phyloP scores from a whole-genome alignment of 2,113 vertebrate genomes.

The Glaucomys volans region DNA sequence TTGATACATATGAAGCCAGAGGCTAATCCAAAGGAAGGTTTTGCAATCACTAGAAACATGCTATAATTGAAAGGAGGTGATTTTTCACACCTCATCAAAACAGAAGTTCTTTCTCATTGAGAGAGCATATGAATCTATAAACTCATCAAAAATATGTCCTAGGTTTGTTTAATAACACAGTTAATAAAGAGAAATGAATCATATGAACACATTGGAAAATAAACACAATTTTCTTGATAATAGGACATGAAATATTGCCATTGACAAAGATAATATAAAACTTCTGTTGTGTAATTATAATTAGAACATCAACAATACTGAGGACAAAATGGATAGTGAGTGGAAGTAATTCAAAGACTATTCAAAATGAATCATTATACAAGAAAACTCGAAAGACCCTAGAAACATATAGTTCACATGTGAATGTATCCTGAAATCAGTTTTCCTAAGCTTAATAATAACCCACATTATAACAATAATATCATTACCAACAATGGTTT shows the following conservation, averaged over 20 bases:
- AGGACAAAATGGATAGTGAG: neutral
- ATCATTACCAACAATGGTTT: neutral
- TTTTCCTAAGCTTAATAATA: neutral
- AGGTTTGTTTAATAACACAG: neutral
- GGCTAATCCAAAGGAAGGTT: neutral
- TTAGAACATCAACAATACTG: neutral
- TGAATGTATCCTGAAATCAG: neutral
- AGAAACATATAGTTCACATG: neutral
- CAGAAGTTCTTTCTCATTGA: neutral
- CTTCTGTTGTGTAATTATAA: neutral
- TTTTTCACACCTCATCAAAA: neutral
- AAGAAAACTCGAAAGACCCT: neutral
- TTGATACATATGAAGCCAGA: neutral
- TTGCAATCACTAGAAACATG: neutral
- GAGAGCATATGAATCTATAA: neutral
- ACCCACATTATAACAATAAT: neutral
- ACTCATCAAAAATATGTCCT: neutral
- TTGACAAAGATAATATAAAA: neutral
- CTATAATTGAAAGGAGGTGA: neutral
- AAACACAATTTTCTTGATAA: neutral
- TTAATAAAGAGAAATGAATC: neutral
- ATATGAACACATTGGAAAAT: neutral
- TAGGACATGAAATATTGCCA: constrained; percentile 32
- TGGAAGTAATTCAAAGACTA: neutral
- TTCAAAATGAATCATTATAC: neutral